These are phyloP conservation scores for Caenorhabditis virilis DNA, from an alignment of 2,888 invertebrate genomes.

Conservation along the genomic window DNA sequence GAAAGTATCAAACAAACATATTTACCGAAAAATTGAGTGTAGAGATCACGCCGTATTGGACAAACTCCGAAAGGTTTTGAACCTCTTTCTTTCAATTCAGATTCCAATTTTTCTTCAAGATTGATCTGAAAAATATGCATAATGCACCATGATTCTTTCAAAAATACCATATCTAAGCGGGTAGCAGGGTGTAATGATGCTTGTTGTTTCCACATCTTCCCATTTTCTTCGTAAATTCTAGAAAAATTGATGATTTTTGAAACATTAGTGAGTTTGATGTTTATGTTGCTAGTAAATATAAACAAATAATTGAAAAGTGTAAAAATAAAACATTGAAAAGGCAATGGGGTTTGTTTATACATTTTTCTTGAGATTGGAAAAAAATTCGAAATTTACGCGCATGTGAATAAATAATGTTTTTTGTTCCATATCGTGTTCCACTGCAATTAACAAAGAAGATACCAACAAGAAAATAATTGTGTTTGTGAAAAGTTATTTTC, in stretches of 20 bases:
- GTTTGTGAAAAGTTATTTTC: too few species aligned
- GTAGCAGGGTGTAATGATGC: constrained; percentile 96
- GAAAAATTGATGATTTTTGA: constrained; percentile 1
- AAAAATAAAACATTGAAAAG: too few species aligned
- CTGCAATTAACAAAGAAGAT: too few species aligned
- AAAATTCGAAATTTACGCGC: too few species aligned
- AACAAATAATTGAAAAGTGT: too few species aligned
- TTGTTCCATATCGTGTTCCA: too few species aligned
- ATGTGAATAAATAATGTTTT: too few species aligned
- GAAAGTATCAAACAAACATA: too few species aligned
- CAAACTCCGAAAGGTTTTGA: constrained; percentile 73
- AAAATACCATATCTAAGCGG: constrained; percentile 80
- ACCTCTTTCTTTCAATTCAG: constrained; percentile 85
- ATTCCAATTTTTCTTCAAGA: constrained; percentile 92
- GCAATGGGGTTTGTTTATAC: too few species aligned
- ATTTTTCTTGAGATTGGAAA: too few species aligned
- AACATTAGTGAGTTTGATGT: not conserved
- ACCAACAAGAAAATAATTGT: too few species aligned
- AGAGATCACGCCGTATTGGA: constrained; percentile 59
- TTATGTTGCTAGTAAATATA: constrained; percentile 1
- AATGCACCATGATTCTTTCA: not conserved
- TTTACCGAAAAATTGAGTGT: constrained; percentile 62
- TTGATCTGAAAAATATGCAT: constrained; percentile 73
- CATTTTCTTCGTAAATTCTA: constrained; percentile 70
- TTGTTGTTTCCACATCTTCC: constrained; percentile 73